Percentiles rank a stretch among this genome's conserved stretches.
Evolutionary conservation across 2,888 invertebrate species (phyloP).

Genomic region (Macropis europaea): DNA sequence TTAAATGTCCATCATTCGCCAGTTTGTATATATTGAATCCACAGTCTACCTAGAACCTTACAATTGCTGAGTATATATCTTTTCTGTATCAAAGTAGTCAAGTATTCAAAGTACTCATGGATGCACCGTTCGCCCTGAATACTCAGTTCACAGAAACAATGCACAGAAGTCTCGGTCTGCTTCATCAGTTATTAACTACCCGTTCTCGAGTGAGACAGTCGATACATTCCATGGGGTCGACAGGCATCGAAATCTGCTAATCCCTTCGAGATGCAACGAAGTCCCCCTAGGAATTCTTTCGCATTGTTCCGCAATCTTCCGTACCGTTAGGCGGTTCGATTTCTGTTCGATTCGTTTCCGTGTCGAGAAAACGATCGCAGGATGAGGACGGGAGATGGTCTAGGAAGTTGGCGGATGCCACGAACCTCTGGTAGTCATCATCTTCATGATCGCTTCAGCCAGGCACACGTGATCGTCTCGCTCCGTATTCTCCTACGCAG

Average conservation of each 20-base stretch:
- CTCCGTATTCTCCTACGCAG: conserved; percentile 50
- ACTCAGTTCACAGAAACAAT: too few species aligned
- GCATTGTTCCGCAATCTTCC: conserved; percentile 47
- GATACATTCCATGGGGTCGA: conserved; percentile 5
- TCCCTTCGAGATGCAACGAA: conserved; percentile 4
- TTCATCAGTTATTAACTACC: not conserved
- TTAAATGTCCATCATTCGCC: too few species aligned
- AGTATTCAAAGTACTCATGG: too few species aligned
- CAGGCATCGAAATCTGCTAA: conserved; percentile 8
- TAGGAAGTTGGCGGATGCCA: conserved; percentile 13
- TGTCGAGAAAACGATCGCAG: conserved; percentile 46
- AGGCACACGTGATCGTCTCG: conserved; percentile 50
- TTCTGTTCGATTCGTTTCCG: conserved; percentile 44
- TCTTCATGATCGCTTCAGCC: conserved; percentile 59
- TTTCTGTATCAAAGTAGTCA: too few species aligned
- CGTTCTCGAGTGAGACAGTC: not conserved
- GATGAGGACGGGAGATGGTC: conserved; percentile 39
- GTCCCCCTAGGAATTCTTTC: conserved; percentile 17
- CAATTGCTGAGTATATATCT: too few species aligned
- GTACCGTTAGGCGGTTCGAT: conserved; percentile 53
- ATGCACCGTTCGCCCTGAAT: too few species aligned
- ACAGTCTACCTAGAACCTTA: too few species aligned
- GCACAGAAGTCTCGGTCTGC: too few species aligned
- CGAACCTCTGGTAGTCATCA: conserved; percentile 40
- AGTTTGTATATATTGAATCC: too few species aligned